phyloP scores from a whole-genome alignment of 64 coral and sea anemone genomes.

The Catalaphyllia jardinei region DNA sequence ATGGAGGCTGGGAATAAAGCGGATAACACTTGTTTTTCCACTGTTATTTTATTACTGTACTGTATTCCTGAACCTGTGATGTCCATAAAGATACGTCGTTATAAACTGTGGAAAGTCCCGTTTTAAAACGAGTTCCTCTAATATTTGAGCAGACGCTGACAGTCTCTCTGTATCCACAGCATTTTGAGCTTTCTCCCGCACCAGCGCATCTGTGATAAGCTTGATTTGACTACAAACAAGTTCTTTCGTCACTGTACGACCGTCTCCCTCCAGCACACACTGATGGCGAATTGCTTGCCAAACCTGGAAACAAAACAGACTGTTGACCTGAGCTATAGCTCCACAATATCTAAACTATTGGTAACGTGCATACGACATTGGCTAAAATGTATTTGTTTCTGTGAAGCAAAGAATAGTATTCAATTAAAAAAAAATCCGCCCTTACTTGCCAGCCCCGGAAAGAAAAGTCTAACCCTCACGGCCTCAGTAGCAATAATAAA shows the following conservation, averaged over 20 bases:
- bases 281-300: conserved; percentile 85
- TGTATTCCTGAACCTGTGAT: conserved; percentile 45
- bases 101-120: conserved; percentile 84
- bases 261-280: conserved; percentile 67
- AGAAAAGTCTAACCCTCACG: neutral
- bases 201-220: conserved; percentile 34
- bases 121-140: conserved; percentile 63
- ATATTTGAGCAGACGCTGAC: conserved; percentile 44
- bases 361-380: neutral
- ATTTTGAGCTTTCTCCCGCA: conserved; percentile 7
- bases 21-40: neutral
- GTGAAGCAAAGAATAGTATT: too few species aligned
- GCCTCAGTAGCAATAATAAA: neutral
- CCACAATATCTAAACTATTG: neutral
- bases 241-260: conserved; percentile 55
- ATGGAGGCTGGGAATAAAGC: too few species aligned
- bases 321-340: neutral
- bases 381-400: too few species aligned
- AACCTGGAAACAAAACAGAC: conserved; percentile 35
- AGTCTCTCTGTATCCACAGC: conserved; percentile 41
- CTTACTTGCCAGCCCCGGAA: too few species aligned
- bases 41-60: neutral
- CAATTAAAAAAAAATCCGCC: too few species aligned
- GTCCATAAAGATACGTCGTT: conserved; percentile 85
- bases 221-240: conserved; percentile 43